Conservation (phyloP, 2,797 vertebrate species). For the Podarcis siculus region DNA sequence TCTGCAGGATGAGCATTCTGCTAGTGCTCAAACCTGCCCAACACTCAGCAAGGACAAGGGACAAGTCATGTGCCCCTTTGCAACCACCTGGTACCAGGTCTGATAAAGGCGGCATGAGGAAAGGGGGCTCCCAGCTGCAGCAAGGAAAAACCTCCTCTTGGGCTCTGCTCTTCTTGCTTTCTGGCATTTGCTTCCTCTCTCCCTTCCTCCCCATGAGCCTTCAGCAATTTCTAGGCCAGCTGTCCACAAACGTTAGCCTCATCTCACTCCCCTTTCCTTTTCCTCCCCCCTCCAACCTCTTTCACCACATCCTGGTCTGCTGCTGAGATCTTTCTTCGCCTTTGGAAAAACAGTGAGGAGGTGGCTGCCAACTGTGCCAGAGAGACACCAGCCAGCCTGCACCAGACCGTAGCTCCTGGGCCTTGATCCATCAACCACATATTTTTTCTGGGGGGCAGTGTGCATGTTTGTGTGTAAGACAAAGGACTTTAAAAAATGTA, state of each 20-base stretch:
- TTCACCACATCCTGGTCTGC: slow-evolving; percentile 31
- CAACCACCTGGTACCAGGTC: background rate
- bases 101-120: accelerated
- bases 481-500: too few species aligned
- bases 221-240: slow-evolving; percentile 66
- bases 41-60: too few species aligned
- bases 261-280: slow-evolving; percentile 42
- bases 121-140: accelerated
- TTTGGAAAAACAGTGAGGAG: slow-evolving; percentile 32
- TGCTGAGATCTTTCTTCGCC: slow-evolving; percentile 35
- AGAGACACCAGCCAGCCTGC: background rate
- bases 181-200: slow-evolving; percentile 4
- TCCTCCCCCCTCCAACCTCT: slow-evolving; percentile 1
- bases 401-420: background rate
- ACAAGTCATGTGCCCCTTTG: background rate
- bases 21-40: too few species aligned
- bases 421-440: background rate
- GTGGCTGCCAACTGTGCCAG: background rate
- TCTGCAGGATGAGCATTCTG: too few species aligned
- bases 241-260: slow-evolving; percentile 66
- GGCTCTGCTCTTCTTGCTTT: background rate
- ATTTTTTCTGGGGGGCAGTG: background rate
- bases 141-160: background rate
- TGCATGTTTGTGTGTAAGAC: too few species aligned
- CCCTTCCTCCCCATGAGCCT: slow-evolving; percentile 21